Base-by-base conservation (phyloP, 92 coral and sea anemone genomes). In the Desmophyllum pertusum region DNA sequence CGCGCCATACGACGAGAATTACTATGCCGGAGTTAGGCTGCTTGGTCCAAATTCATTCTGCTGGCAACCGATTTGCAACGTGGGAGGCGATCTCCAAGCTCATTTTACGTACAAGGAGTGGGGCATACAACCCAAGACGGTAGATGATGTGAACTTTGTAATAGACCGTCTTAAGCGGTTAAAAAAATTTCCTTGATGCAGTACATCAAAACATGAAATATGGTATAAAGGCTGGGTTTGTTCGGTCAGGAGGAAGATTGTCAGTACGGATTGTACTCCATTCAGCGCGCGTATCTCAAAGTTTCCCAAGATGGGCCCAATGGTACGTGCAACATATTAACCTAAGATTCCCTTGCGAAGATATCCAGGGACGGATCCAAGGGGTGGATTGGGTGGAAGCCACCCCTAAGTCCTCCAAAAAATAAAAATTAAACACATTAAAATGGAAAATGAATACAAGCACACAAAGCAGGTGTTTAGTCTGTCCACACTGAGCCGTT, bases 221-320 rank as follows among this genome's bases (percentile, higher is more conserved):
- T 36, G 98, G 99, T n/a, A 89, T 86, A 18, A 85, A 77, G 37
- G 88, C 94, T 30, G 99, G 99, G 6, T 92, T 96, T 95, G 97
- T 94, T 0, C 92, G 98, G 9, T 90, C 98, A 4, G 59, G n/a
- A 62, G 10, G 97, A 96, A 27, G 97, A 91, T 21, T 96, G 99
- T 31, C 86, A 88, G 48, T 93, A 83, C 6, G 95, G 98, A 3
- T 74, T 90, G 59, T 89, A 88, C 69, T 84, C 98, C 29, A 78
- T 94, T 51, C 80, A 86, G 59, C 83, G 85, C 27, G 86, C 57
- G 31, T 94, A 86, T 70, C 74, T 55, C 6, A 70, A 79, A 29
- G 76, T 93, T n/a, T 55, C 86, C 7, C 73, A 71, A 46, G 42
- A 38, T 21, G 98, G 98, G 10, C 70, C 81, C 43, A 71, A 62